Base-by-base conservation (phyloP, 1,140 invertebrate species). In the Varroa destructor region DNA sequence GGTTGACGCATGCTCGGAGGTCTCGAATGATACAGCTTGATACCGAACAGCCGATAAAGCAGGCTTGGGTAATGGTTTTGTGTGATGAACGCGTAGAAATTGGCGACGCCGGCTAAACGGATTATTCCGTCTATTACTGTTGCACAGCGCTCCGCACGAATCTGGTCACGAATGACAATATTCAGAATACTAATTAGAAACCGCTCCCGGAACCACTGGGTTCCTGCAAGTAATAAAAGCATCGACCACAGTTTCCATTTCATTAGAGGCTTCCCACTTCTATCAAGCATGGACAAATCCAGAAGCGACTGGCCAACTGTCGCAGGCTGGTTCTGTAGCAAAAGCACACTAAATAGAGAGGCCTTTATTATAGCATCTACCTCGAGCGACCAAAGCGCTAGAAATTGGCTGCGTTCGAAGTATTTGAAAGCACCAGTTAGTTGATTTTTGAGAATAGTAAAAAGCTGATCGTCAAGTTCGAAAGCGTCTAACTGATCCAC, bases 121-220 rank as follows among this genome's bases (percentile, higher is more conserved):
- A 67, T 40, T 14, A 67, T 37, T 14, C 61, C 61, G 40, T 67
- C 61, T 12, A 37, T 67, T 12, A 67, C 37, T 2, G 61, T 67
- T 36, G 61, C 40, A 67, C 46, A 67, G 40, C 61, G 40, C 37
- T 67, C 61, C 14, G 61, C 61, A 12, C 37, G 61, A 5, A 36
- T 40, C 61, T 46, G 61, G 46, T 67, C 61, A 43, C 61, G 10
- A 40, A 67, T 12, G 40, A 67, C 12, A 5, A 67, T 14, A 8
- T 67, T 67, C 12, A 67, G 37, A 2, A 46, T 8, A 3, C 8
- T 67, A 12, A 46, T 37, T 37, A 67, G 37, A 67, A 12, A 67
- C 40, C 61, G 61, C 61, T 67, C 61, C n/a, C 61, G 61, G 36
- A 67, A 67, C 61, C 61, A 67, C 61, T 8, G 61, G 40, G 10